A percentile compares a stretch with the other conserved stretches of the same genome.
These are phyloP conservation scores for Rynchops niger DNA, from an alignment of 2,113 vertebrate genomes.

Conservation along the genomic window DNA sequence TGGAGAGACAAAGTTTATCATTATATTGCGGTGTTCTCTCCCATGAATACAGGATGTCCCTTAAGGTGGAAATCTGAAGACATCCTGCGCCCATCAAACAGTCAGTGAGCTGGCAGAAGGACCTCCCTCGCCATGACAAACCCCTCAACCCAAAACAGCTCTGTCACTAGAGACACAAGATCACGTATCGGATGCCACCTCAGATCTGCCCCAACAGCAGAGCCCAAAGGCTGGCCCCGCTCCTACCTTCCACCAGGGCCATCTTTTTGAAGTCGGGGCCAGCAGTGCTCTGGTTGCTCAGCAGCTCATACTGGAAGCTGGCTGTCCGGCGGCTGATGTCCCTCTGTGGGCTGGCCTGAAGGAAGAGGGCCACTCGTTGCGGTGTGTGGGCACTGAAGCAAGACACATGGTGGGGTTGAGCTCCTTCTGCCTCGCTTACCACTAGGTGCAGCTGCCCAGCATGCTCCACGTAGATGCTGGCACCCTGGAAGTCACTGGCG, in stretches of 20 bases:
- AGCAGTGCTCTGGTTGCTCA: conserved; percentile 53
- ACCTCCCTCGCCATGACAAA: neutral
- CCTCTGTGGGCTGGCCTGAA: conserved; percentile 75
- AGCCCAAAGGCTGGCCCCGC: neutral
- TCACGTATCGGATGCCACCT: neutral
- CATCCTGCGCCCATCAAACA: fast-evolving
- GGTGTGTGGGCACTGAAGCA: conserved; percentile 71
- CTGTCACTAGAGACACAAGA: neutral
- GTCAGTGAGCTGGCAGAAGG: neutral
- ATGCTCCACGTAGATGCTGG: conserved; percentile 74
- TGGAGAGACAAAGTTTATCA: neutral
- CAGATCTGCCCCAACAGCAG: fast-evolving
- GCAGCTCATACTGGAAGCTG: conserved; percentile 81
- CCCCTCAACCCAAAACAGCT: neutral
- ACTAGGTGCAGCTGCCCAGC: conserved; percentile 71
- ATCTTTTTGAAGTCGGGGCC: conserved; percentile 8
- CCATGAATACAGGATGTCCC: neutral
- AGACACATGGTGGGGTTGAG: conserved; percentile 57
- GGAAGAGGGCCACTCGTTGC: conserved; percentile 73
- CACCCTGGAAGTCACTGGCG: conserved; percentile 65
- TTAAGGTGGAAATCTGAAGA: neutral
- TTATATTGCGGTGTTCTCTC: neutral
- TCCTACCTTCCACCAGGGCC: conserved; percentile 62
- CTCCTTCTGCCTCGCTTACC: conserved; percentile 40
- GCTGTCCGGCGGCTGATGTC: conserved; percentile 67